Percentiles rank a stretch among this genome's conserved stretches.
Evolutionary conservation across 2,888 invertebrate species (phyloP).

Genomic region (Tholera decimalis): DNA sequence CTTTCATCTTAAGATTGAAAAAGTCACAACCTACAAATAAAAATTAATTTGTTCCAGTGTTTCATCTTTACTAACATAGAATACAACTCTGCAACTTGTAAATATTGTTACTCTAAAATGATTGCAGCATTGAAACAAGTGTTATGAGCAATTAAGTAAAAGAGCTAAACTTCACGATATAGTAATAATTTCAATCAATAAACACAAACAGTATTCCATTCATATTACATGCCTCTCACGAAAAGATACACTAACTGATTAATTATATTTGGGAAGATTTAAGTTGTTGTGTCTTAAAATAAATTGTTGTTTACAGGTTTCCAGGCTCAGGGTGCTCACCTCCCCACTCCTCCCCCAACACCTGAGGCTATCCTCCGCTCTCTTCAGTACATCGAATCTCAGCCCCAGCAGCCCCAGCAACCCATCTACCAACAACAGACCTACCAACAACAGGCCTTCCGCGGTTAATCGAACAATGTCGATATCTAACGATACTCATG

Average conservation of each 20-base stretch:
- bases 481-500: conserved; percentile 63
- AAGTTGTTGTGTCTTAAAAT: neutral
- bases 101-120: conserved; percentile 33
- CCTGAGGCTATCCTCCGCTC: conserved; percentile 91
- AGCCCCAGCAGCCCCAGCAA: conserved; percentile 74
- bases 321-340: conserved; percentile 91
- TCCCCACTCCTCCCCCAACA: conserved; percentile 92
- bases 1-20: conserved; percentile 18
- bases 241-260: neutral
- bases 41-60: conserved; percentile 6
- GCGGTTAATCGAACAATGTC: conserved; percentile 74
- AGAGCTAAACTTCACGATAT: neutral
- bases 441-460: conserved; percentile 71
- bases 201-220: no score
- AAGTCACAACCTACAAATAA: neutral
- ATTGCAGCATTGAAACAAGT: conserved; percentile 18
- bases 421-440: conserved; percentile 54
- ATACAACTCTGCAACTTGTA: conserved; percentile 10
- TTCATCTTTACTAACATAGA: conserved; percentile 14
- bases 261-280: neutral
- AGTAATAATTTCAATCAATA: no score
- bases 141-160: conserved; percentile 26
- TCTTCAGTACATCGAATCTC: conserved; percentile 81
- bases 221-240: neutral
- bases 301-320: conserved; percentile 88